These are phyloP conservation scores for Pyralis farinalis DNA, from an alignment of 2,888 invertebrate genomes.

Conservation along the genomic window DNA sequence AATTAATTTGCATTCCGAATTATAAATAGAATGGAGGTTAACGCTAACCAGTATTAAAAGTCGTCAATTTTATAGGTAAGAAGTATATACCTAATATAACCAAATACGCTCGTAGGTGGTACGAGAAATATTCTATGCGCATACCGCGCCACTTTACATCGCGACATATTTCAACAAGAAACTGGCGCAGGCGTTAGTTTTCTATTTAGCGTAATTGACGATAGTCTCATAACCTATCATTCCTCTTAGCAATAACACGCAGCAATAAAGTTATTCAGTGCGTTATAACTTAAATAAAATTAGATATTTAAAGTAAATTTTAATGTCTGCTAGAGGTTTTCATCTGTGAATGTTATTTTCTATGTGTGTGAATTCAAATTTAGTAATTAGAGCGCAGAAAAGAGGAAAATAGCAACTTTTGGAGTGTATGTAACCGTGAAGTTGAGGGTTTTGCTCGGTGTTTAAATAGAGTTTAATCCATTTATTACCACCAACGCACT, in stretches of 20 bases:
- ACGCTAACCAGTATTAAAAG: too few relatives aligned
- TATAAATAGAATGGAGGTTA: too few relatives aligned
- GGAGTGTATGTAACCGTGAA: background rate
- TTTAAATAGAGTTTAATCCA: too few relatives aligned
- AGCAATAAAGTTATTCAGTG: constrained; percentile 3
- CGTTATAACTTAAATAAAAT: constrained; percentile 9
- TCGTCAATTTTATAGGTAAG: too few relatives aligned
- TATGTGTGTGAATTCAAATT: constrained; percentile 9
- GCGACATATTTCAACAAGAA: too few relatives aligned
- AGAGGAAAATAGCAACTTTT: background rate
- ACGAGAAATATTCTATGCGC: too few relatives aligned
- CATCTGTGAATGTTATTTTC: constrained; percentile 14
- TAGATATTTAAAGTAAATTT: constrained; percentile 9
- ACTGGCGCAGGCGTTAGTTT: background rate
- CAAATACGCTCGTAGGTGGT: too few relatives aligned
- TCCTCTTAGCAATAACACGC: background rate
- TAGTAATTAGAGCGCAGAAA: background rate
- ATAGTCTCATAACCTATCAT: background rate
- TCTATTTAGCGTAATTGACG: background rate
- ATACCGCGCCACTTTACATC: too few relatives aligned
- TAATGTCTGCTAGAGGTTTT: constrained; percentile 36
- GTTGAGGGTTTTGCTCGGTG: too few relatives aligned
- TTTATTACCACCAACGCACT: too few relatives aligned
- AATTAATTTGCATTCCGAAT: too few relatives aligned
- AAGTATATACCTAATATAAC: too few relatives aligned